Evolutionary conservation across 2,113 vertebrate species (phyloP), one percentile per base, ranked within the genome.

Genomic region (Melanocharis versteri): DNA sequence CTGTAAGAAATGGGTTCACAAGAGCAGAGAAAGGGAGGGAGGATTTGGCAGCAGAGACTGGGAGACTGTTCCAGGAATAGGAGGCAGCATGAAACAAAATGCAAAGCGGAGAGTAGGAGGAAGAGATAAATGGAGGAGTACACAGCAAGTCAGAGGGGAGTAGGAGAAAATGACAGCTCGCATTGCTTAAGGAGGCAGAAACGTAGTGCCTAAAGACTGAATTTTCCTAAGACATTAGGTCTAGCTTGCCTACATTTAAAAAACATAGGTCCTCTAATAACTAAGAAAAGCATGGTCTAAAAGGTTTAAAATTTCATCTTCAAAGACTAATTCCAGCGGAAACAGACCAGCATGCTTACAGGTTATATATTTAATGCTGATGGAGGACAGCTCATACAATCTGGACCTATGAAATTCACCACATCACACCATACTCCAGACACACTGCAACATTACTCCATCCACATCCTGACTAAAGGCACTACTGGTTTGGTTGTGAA

Each of bases 31-130:
- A 61, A 82, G 60, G 90, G 68, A 95, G 58, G 86, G 69, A 90
- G 28, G 51, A 79, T 76, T 88, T 96, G 90, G 96, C 95, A 96
- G 88, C 56, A 53, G 72, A 81, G 71, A 15, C 57, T 76, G 51
- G 93, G 60, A 96, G 82, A 96, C 83, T 82, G 79, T 89, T 90
- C 91, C 93, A 96, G 92, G 89, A 94, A 93, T 86, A 93, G 56
- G 73, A 94, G 58, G 62, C 78, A 96, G 65, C 57, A 40, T 22
- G 56, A 95, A 96, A 86, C 83, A 51, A 93, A 93, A 92, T 37
- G 88, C 69, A 81, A 90, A 92, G 40, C 51, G 21, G 44, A 45
- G 72, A 95, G 88, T 86, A 90, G 93, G 93, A 96, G 76, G 94
- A 82, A 84, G 80, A 96, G 88, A 94, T 88, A 83, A 94, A 73